Conservation (phyloP, 2,113 vertebrate species). For the Paradoxurus hermaphroditus region DNA sequence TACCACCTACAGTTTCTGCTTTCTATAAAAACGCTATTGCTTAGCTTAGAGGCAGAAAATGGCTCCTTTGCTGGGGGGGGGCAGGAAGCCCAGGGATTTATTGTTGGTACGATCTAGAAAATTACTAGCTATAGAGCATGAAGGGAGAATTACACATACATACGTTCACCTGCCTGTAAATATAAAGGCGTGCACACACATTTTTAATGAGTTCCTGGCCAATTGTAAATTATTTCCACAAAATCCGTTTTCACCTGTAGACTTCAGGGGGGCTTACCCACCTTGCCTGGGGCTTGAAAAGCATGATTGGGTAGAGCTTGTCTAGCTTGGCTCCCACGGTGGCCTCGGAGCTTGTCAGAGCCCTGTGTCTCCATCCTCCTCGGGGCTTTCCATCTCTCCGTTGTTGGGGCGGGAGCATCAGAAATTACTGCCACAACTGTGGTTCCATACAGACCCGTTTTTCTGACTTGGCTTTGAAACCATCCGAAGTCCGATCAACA, state of each 20-base stretch:
- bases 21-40: not conserved
- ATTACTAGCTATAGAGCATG: not conserved
- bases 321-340: fast-evolving
- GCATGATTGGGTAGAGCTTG: fast-evolving
- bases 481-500: not conserved
- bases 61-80: not conserved
- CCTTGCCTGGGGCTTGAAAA: fast-evolving
- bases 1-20: not conserved
- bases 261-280: not conserved
- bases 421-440: not conserved
- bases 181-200: fast-evolving
- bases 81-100: not conserved
- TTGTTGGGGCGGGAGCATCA: not conserved
- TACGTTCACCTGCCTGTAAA: fast-evolving
- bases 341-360: not conserved
- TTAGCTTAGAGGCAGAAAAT: not conserved
- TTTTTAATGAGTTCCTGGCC: not conserved
- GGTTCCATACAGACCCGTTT: fast-evolving
- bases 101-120: not conserved
- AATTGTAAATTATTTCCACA: not conserved
- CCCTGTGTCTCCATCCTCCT: not conserved
- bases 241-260: not conserved
- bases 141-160: not conserved
- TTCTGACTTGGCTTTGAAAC: not conserved
- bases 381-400: fast-evolving